Evolutionary conservation across 2,888 invertebrate species (phyloP).

Genomic region (Ornithoptera priamus): DNA sequence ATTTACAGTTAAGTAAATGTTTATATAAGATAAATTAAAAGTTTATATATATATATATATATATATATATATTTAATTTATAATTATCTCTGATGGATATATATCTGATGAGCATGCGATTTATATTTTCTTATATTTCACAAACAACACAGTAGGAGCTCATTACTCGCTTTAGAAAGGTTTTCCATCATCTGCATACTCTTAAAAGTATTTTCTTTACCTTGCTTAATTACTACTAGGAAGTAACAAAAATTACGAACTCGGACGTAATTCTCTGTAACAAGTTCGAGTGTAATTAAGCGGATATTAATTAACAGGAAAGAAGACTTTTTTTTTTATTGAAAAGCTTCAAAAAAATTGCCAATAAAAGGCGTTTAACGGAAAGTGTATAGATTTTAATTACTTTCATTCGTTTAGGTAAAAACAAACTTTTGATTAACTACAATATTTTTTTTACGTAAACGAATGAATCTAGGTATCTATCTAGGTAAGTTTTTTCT

Average conservation of each 20-base stretch:
- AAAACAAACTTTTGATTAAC: background rate
- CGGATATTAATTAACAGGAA: background rate
- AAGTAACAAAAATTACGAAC: background rate
- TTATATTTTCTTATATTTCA: too few species aligned
- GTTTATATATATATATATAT: background rate
- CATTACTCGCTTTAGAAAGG: too few species aligned
- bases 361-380: background rate
- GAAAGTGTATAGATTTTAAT: background rate
- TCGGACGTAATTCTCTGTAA: background rate
- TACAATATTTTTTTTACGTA: background rate
- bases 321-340: background rate
- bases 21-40: background rate
- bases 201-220: background rate
- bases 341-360: background rate
- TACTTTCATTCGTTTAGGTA: background rate
- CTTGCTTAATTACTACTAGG: background rate
- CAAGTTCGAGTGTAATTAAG: constrained; percentile 1
- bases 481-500: too few species aligned
- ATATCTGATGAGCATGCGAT: too few species aligned
- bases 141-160: too few species aligned
- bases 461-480: too few species aligned
- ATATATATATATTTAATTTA: too few species aligned
- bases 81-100: too few species aligned
- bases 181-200: background rate
- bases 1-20: background rate